Percentiles rank a stretch among this genome's conserved stretches.
Conservation (phyloP, 2,888 invertebrate genomes). For the Monoplex corrugatus region DNA sequence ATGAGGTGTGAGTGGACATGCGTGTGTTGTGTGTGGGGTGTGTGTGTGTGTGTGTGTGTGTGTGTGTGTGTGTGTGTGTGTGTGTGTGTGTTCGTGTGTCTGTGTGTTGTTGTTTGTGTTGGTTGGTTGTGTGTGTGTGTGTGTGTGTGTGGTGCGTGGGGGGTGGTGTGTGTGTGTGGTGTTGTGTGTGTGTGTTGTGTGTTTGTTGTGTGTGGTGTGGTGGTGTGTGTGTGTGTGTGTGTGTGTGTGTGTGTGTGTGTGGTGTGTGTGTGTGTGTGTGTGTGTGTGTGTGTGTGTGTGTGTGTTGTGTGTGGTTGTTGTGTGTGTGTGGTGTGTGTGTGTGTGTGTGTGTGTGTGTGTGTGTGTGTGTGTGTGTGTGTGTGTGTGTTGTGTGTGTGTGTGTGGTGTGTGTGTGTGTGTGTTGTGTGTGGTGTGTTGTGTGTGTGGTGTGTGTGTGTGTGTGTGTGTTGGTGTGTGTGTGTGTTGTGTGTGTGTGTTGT, state of each 20-base stretch:
- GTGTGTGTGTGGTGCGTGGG: background rate
- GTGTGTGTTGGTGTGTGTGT: too few species aligned
- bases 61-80: constrained; percentile 13
- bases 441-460: constrained; percentile 9
- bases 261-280: too few species aligned
- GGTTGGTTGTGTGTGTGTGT: too few species aligned
- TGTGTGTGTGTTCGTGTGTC: background rate
- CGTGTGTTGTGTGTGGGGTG: too few species aligned
- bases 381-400: background rate
- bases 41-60: background rate
- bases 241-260: background rate
- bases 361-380: too few species aligned
- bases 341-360: background rate
- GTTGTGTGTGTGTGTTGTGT: background rate
- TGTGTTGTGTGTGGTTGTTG: background rate
- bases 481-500: too few species aligned
- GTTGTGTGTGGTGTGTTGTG: too few species aligned
- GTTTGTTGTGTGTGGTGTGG: too few species aligned
- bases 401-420: background rate
- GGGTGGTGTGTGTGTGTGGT: background rate
- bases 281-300: background rate
- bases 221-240: background rate
- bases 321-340: constrained; percentile 6
- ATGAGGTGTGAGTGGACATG: too few species aligned
- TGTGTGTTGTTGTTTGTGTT: background rate